These are phyloP conservation scores for Phengaris arion DNA, from an alignment of 2,888 invertebrate genomes.

Conservation along the genomic window DNA sequence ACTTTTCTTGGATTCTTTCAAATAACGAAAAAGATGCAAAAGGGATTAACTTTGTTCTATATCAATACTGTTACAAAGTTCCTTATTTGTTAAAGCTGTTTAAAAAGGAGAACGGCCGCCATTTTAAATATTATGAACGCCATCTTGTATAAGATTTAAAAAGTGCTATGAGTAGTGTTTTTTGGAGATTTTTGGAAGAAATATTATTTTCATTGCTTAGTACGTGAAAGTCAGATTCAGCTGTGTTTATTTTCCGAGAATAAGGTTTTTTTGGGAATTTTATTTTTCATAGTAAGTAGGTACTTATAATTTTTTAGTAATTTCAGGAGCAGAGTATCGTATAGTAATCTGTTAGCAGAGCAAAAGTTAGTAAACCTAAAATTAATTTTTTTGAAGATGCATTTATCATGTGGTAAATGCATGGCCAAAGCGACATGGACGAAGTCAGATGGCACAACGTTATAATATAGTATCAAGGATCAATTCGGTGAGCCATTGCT, in stretches of 20 bases:
- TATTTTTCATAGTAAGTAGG: no score
- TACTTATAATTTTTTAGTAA: no score
- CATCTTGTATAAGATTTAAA: not conserved
- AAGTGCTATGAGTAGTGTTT: not conserved
- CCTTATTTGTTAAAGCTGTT: not conserved
- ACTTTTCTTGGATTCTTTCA: conserved; percentile 35
- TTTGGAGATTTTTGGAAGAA: not conserved
- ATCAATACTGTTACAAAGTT: conserved; percentile 27
- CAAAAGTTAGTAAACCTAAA: not conserved
- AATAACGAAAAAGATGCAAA: conserved; percentile 36
- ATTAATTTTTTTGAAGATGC: not conserved
- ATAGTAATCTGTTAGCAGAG: not conserved
- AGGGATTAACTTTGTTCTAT: conserved; percentile 39
- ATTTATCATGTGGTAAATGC: not conserved
- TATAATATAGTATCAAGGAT: conserved; percentile 16
- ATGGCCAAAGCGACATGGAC: not conserved
- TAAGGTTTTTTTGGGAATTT: no score
- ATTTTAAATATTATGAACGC: conserved; percentile 1
- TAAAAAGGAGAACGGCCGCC: not conserved
- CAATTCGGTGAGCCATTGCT: conserved; percentile 17
- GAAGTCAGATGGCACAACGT: not conserved
- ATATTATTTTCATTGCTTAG: no score
- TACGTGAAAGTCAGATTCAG: no score
- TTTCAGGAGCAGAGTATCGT: no score
- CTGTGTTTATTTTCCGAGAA: no score